Base-by-base conservation (phyloP, 2,797 vertebrate genomes). In the Gephyroberyx darwinii region DNA sequence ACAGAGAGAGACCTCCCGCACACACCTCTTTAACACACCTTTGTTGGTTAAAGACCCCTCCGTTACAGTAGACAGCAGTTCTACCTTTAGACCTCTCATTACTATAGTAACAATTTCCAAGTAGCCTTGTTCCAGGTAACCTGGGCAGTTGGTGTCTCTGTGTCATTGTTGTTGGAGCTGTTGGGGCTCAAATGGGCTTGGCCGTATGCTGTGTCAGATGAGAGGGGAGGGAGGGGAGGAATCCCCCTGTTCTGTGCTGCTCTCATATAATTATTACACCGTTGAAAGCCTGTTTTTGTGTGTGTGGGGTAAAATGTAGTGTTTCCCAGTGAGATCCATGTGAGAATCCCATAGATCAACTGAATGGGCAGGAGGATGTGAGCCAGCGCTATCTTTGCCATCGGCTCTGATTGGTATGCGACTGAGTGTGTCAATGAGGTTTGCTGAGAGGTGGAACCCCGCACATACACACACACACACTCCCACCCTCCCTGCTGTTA, bases 341-440 rank as follows among this genome's bases (percentile, higher is more conserved):
- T 54, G 37, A 45, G 37, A 48, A 84, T 81, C 33, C 8, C 17
- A 56, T 81, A 47, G 65, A 83, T 71, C 48, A 86, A 80, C 77
- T 88, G 74, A 86, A 81, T 77, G 75, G 69, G 71, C 56, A 53
- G 41, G 72, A 61, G 77, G 67, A 78, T 79, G 63, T 69, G 62
- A 80, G 68, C 69, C 74, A 80, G 75, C 56, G 39, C 78, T 88
- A 79, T 90, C 80, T 51, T 77, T 78, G 72, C 87, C 83, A 77
- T 87, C 61, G 65, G 61, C 58, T 53, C 86, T 92, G 89, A 91
- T 92, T 91, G 89, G 89, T 91, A 91, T 93, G 90, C 91, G 80
- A 78, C 86, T 90, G 86, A 86, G 86, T 89, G 84, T 91, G 89
- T 91, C 88, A 88, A 72, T 86, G 89, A 89, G 91, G 86, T 83